phyloP scores from a whole-genome alignment of 2,888 invertebrate genomes.

The Eubasilissa splendida region DNA sequence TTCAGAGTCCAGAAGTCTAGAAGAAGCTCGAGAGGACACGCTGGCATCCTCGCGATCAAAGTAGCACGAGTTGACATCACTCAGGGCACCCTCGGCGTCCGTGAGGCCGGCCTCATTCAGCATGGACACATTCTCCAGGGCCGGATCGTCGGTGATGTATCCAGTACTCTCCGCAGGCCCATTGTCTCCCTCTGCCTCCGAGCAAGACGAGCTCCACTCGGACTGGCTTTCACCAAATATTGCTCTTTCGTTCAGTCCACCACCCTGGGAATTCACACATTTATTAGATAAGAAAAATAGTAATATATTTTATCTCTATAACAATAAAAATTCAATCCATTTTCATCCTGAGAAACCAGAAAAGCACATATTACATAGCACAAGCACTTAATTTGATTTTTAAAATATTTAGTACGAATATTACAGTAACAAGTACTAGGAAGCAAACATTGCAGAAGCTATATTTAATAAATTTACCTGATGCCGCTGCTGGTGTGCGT shows the following conservation, averaged over 20 bases:
- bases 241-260: slow-evolving; percentile 47
- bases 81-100: slow-evolving; percentile 89
- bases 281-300: neutral
- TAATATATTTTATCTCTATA: neutral
- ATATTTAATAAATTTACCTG: slow-evolving; percentile 39
- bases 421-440: too few relatives aligned
- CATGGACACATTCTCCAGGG: slow-evolving; percentile 88
- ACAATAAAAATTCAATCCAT: neutral
- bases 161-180: slow-evolving; percentile 81
- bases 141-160: slow-evolving; percentile 91
- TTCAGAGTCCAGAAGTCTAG: slow-evolving; percentile 84
- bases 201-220: slow-evolving; percentile 82
- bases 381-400: too few relatives aligned
- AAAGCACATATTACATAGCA: too few relatives aligned
- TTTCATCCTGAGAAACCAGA: too few relatives aligned
- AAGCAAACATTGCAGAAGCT: too few relatives aligned
- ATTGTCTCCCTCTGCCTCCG: slow-evolving; percentile 71
- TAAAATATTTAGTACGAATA: too few relatives aligned
- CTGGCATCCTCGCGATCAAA: slow-evolving; percentile 83
- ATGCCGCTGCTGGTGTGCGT: slow-evolving; percentile 50
- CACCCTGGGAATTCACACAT: slow-evolving; percentile 10
- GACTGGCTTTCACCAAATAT: slow-evolving; percentile 81
- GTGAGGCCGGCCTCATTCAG: slow-evolving; percentile 89
- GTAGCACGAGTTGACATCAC: slow-evolving; percentile 89
- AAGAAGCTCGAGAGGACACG: slow-evolving; percentile 88